Percentiles rank a stretch among this genome's conserved stretches.
Evolutionary conservation across 2,797 vertebrate genomes (phyloP).

Genomic region (Acropternis orthonyx): DNA sequence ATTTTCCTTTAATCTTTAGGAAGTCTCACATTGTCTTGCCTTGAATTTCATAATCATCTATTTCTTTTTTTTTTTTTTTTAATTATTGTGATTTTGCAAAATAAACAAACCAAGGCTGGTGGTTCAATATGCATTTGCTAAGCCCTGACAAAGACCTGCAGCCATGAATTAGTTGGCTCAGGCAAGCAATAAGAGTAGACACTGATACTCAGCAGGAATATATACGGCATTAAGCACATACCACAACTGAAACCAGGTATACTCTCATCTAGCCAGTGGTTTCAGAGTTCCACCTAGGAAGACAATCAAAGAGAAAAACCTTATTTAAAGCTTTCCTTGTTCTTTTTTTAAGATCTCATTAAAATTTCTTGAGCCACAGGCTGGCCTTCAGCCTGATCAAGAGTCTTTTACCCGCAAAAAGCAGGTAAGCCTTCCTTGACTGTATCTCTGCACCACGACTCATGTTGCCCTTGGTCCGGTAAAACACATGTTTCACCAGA

Average conservation of each 20-base stretch:
- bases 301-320: not conserved
- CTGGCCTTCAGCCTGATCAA: not conserved
- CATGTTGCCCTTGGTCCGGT: accelerated
- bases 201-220: not conserved
- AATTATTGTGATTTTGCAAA: not conserved
- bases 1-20: not conserved
- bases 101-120: not conserved
- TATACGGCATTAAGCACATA: not conserved
- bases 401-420: not conserved
- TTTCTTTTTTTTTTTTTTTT: not conserved
- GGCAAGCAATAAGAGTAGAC: not conserved
- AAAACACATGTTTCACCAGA: not conserved
- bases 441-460: not conserved
- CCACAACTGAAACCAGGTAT: not conserved
- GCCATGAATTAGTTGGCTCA: not conserved
- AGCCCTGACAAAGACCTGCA: not conserved
- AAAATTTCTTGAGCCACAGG: not conserved
- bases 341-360: not conserved
- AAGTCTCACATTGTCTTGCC: not conserved
- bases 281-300: not conserved
- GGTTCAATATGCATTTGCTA: not conserved
- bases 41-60: not conserved
- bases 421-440: not conserved
- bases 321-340: not conserved
- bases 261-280: not conserved